Conservation (phyloP, 2,797 vertebrate species). For the Yasuhikotakia modesta region DNA sequence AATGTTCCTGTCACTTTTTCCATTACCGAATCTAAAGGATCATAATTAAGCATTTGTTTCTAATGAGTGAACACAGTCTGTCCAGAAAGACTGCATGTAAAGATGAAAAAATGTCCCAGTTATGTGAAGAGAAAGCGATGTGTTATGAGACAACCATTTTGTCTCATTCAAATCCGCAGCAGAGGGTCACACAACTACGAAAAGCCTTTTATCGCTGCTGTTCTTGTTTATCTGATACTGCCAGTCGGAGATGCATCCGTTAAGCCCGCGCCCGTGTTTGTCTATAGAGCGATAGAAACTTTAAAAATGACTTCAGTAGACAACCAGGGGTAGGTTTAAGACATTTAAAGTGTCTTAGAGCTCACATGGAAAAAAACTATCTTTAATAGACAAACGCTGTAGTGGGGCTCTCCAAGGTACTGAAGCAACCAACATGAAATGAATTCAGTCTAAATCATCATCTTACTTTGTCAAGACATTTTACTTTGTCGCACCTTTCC, state of each 20-base stretch:
- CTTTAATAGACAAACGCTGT: no score
- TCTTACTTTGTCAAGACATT: not conserved
- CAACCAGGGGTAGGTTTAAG: slow-evolving; percentile 21
- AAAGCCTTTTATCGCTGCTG: slow-evolving; percentile 13
- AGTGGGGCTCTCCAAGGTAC: slow-evolving; percentile 40
- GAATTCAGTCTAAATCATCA: not conserved
- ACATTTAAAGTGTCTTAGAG: not conserved
- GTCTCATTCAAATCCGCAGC: no score
- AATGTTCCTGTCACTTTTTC: slow-evolving; percentile 23
- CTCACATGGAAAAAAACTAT: not conserved
- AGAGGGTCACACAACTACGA: not conserved
- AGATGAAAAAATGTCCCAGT: not conserved
- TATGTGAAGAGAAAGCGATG: not conserved
- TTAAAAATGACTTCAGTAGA: not conserved
- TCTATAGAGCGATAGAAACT: not conserved
- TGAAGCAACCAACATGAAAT: slow-evolving; percentile 15
- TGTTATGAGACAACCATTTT: no score
- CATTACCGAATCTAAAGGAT: slow-evolving; percentile 15
- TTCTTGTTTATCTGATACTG: not conserved
- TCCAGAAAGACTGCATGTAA: slow-evolving; percentile 1
- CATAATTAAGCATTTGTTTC: not conserved
- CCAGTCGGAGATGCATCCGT: not conserved
- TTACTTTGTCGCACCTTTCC: not conserved
- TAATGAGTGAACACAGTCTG: slow-evolving; percentile 6
- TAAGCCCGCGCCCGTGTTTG: not conserved